Evolutionary conservation across 2,113 vertebrate species (phyloP).

Genomic region (Pholis gunnellus): DNA sequence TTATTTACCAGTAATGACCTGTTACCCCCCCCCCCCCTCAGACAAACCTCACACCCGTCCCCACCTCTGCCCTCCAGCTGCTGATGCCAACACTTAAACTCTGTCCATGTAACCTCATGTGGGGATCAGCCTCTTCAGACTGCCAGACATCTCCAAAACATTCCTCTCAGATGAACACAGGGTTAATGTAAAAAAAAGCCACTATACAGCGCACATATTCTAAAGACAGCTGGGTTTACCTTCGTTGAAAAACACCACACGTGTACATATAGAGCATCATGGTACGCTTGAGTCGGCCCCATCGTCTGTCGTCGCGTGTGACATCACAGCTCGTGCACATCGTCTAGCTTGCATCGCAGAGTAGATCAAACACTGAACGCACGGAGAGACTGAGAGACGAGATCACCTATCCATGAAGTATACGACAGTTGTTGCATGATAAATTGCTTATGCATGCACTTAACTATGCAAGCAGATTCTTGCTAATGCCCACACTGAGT

Average conservation of each 20-base stretch:
- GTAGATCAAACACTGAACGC: slow-evolving; percentile 42
- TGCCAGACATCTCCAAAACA: slow-evolving; percentile 79
- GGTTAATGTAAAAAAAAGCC: slow-evolving; percentile 63
- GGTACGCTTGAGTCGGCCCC: slow-evolving; percentile 50
- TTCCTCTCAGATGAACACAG: slow-evolving; percentile 80
- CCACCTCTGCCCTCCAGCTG: slow-evolving; percentile 54
- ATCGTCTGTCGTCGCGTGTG: slow-evolving; percentile 47
- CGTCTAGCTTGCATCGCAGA: slow-evolving; percentile 52
- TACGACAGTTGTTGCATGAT: slow-evolving; percentile 85
- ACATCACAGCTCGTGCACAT: slow-evolving; percentile 69
- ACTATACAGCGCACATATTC: slow-evolving; percentile 39
- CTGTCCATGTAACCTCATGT: slow-evolving; percentile 32
- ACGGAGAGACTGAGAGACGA: slow-evolving; percentile 55
- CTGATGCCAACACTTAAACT: slow-evolving; percentile 53
- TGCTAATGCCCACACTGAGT: slow-evolving; percentile 78
- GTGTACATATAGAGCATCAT: slow-evolving; percentile 60
- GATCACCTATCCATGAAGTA: slow-evolving; percentile 57
- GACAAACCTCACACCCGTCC: slow-evolving; percentile 1
- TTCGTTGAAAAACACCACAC: slow-evolving; percentile 39
- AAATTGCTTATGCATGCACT: slow-evolving; percentile 88
- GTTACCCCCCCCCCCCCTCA: slow-evolving; percentile 18
- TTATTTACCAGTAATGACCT: slow-evolving; percentile 50
- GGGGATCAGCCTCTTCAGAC: slow-evolving; percentile 67
- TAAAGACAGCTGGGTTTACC: slow-evolving; percentile 54
- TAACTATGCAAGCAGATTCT: slow-evolving; percentile 91